Percentiles rank a stretch among this genome's conserved stretches.
Evolutionary conservation across 2,888 invertebrate genomes (phyloP).

Genomic region (Pristionchus arcanus): DNA sequence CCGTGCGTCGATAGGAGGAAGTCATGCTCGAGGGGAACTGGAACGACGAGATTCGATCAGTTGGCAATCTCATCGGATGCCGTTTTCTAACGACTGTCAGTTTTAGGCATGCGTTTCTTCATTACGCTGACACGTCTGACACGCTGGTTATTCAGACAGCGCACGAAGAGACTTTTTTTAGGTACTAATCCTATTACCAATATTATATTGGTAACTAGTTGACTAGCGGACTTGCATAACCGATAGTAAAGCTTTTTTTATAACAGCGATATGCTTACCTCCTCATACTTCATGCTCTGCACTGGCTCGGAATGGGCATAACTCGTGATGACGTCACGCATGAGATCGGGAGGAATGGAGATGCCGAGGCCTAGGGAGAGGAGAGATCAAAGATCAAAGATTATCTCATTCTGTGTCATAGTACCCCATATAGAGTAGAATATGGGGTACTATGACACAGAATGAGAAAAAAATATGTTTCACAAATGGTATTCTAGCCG

Average conservation of each 20-base stretch:
- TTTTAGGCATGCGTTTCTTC: too few species aligned
- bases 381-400: neutral
- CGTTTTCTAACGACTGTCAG: too few species aligned
- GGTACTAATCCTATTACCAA: too few species aligned
- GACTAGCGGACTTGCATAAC: too few species aligned
- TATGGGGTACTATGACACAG: neutral
- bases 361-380: conserved; percentile 47
- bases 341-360: conserved; percentile 52
- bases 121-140: too few species aligned
- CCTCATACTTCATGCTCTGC: neutral
- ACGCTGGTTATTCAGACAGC: too few species aligned
- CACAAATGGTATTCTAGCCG: neutral
- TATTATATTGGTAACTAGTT: too few species aligned
- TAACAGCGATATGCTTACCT: neutral
- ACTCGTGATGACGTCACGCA: conserved; percentile 53
- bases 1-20: conserved; percentile 9
- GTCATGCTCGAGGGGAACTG: neutral
- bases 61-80: too few species aligned
- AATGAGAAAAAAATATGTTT: neutral
- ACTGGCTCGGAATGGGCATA: conserved; percentile 10
- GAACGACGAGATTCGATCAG: neutral
- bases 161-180: too few species aligned
- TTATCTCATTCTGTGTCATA: too few species aligned
- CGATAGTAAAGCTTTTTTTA: neutral
- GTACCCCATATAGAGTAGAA: too few species aligned